Conservation (phyloP, 2,797 vertebrate genomes). For the Glyptemys insculpta region DNA sequence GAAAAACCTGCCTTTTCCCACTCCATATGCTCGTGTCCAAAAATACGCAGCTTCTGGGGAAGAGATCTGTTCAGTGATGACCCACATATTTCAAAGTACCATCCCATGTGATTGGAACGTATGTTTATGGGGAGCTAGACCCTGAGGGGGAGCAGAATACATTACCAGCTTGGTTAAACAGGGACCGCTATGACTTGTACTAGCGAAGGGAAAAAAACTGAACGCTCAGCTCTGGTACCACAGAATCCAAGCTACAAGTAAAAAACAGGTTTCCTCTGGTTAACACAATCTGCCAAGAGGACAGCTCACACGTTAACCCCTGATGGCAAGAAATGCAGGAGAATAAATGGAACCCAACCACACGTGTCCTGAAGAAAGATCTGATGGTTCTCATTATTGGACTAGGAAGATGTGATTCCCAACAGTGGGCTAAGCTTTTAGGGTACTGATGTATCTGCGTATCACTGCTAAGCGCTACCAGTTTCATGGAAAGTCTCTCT, state of each 20-base stretch:
- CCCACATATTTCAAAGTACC: not conserved
- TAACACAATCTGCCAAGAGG: not conserved
- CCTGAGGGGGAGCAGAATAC: not conserved
- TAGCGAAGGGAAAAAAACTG: fast-evolving
- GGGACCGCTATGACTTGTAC: not conserved
- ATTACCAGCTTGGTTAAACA: not conserved
- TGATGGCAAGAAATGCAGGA: not conserved
- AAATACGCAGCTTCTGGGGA: not conserved
- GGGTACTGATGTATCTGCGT: not conserved
- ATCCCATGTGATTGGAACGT: not conserved
- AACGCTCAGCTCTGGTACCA: fast-evolving
- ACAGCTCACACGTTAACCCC: not conserved
- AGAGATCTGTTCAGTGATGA: not conserved
- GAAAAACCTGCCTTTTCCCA: fast-evolving
- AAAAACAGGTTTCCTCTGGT: not conserved
- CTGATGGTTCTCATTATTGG: not conserved
- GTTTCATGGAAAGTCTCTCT: not conserved
- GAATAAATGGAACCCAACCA: not conserved
- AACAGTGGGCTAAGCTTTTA: not conserved
- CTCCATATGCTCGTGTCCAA: fast-evolving
- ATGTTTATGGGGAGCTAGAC: not conserved
- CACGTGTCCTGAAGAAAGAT: not conserved
- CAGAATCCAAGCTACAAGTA: not conserved
- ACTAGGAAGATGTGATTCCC: not conserved
- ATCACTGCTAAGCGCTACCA: not conserved